Conservation (phyloP, 2,797 vertebrate species). For the Macrochelys suwanniensis region DNA sequence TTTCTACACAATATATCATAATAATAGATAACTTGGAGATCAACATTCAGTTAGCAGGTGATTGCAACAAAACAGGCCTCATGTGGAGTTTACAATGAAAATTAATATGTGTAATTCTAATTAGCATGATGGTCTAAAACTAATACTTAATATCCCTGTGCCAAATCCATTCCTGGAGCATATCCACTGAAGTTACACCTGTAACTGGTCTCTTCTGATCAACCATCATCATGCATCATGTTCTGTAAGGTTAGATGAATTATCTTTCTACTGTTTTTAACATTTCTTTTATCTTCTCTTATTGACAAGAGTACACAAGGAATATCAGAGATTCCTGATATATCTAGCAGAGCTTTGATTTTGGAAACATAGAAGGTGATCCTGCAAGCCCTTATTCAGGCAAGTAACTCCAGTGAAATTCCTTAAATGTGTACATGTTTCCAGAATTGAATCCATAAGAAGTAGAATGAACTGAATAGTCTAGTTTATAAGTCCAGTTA, state of each 20-base stretch:
- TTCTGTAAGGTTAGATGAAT: slow-evolving; percentile 1
- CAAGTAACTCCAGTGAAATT: background rate
- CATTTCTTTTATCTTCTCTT: background rate
- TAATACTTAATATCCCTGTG: background rate
- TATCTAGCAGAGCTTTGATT: accelerated
- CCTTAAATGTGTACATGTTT: background rate
- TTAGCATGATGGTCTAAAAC: background rate
- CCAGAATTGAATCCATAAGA: background rate
- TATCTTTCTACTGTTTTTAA: background rate
- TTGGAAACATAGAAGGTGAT: background rate
- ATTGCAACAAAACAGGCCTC: slow-evolving; percentile 1
- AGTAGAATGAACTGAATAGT: background rate
- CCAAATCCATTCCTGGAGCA: background rate
- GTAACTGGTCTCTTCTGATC: background rate
- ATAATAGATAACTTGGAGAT: slow-evolving; percentile 28
- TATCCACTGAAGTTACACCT: background rate
- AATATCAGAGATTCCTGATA: background rate
- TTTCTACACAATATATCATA: slow-evolving; percentile 22
- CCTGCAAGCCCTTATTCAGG: background rate
- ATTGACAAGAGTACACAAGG: background rate
- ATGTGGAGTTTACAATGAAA: background rate
- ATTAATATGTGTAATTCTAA: background rate
- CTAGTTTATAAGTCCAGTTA: background rate
- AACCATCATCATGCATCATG: background rate
- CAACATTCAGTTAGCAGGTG: slow-evolving; percentile 19